Conservation (phyloP, 2,113 vertebrate species). For the Phocoena phocoena region DNA sequence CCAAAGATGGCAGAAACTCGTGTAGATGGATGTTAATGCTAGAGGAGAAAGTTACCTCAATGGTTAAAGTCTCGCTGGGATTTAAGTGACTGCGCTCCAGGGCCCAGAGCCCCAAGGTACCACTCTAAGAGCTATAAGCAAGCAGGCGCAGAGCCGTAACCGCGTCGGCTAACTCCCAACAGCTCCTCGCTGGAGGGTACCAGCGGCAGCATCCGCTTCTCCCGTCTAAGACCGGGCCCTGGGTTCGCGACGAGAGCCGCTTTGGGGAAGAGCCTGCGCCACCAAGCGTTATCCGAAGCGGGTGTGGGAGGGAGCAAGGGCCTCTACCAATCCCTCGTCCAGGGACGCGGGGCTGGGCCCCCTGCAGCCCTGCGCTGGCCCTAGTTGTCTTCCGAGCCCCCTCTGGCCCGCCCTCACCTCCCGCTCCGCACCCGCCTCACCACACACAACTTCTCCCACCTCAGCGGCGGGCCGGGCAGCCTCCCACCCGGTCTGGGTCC, state of each 20-base stretch:
- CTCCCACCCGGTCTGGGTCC: background rate
- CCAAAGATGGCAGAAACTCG: background rate
- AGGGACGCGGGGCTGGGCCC: background rate
- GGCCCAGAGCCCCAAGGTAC: background rate
- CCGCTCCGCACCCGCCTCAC: accelerated
- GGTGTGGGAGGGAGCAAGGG: background rate
- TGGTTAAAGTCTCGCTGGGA: background rate
- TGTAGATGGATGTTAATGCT: background rate
- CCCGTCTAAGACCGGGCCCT: accelerated
- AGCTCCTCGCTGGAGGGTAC: background rate
- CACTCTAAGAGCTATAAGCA: background rate
- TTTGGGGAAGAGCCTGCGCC: background rate
- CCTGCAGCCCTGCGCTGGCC: background rate
- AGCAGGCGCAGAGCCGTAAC: background rate
- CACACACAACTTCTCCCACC: background rate
- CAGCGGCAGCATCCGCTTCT: background rate
- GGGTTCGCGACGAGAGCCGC: background rate
- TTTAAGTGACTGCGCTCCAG: background rate
- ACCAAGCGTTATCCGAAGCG: background rate
- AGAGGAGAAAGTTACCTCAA: background rate
- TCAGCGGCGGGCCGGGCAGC: background rate
- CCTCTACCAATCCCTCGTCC: background rate
- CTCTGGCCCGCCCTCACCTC: background rate
- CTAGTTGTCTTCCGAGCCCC: accelerated
- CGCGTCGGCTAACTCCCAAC: background rate